A percentile compares a stretch with the other conserved stretches of the same genome.
phyloP scores from a whole-genome alignment of 2,888 invertebrate genomes.

The Aphodius sticticus region DNA sequence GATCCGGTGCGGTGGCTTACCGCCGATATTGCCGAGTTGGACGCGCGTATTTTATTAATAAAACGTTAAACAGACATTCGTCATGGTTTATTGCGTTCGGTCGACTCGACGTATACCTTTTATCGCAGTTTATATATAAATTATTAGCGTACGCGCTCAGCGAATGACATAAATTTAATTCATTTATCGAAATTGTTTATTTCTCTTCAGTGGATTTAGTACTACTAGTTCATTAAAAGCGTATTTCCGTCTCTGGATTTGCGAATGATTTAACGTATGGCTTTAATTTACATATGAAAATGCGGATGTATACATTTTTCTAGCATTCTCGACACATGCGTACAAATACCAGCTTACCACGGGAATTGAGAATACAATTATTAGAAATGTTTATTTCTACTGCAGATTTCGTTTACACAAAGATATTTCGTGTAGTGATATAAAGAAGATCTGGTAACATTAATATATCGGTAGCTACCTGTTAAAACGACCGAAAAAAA shows the following conservation, averaged over 20 bases:
- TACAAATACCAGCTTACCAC: no score
- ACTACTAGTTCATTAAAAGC: neutral
- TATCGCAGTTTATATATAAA: neutral
- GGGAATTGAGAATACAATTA: no score
- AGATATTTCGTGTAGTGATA: no score
- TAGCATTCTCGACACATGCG: no score
- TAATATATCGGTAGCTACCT: no score
- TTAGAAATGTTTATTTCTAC: no score
- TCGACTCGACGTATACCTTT: neutral
- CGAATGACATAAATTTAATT: neutral
- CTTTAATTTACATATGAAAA: neutral
- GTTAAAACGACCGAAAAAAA: no score
- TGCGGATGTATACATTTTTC: neutral
- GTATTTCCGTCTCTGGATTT: neutral
- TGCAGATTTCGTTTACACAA: no score
- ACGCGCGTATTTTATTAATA: slow-evolving; percentile 16
- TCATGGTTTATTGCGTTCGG: slow-evolving; percentile 4
- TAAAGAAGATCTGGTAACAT: no score
- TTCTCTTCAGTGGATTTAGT: neutral
- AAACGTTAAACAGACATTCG: neutral
- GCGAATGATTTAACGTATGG: neutral
- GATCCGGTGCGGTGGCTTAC: slow-evolving; percentile 13
- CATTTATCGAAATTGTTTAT: neutral
- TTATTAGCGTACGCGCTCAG: neutral
- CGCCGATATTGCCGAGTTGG: slow-evolving; percentile 11